Conservation (phyloP, 2,888 invertebrate species). For the Aethes cnicana region DNA sequence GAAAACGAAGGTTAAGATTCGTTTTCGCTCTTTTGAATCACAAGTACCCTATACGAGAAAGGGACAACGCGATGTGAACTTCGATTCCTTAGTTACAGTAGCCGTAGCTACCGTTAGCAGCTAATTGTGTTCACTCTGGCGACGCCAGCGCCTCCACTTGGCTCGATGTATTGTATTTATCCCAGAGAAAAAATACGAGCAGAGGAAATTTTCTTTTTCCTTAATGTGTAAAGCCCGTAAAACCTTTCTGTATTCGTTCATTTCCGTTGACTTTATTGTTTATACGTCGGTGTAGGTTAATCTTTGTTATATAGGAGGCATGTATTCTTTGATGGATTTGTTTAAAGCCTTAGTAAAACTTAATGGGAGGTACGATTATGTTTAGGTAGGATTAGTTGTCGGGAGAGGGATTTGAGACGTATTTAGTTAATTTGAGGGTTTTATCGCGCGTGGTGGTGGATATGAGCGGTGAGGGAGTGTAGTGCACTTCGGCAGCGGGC, state of each 20-base stretch:
- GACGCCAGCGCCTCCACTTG: slow-evolving; percentile 17
- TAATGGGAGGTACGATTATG: slow-evolving; percentile 26
- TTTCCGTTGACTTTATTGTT: slow-evolving; percentile 24
- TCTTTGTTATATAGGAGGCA: background rate
- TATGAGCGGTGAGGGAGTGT: slow-evolving; percentile 61
- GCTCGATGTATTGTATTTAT: slow-evolving; percentile 27
- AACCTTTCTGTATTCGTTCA: slow-evolving; percentile 21
- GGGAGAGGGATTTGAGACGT: slow-evolving; percentile 24
- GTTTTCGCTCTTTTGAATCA: too few species aligned
- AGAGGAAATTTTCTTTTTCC: slow-evolving; percentile 24
- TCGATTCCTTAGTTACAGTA: too few species aligned
- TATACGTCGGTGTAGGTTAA: slow-evolving; percentile 17
- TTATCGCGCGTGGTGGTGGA: slow-evolving; percentile 32
- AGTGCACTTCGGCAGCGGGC: slow-evolving; percentile 68
- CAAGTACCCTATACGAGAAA: too few species aligned
- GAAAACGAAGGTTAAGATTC: too few species aligned
- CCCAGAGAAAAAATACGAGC: slow-evolving; percentile 21
- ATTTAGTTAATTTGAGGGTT: slow-evolving; percentile 27
- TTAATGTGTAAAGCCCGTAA: slow-evolving; percentile 27
- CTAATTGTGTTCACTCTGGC: slow-evolving; percentile 26
- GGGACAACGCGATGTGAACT: too few species aligned
- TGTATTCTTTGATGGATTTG: slow-evolving; percentile 1
- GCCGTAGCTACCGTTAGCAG: background rate
- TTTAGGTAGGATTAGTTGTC: slow-evolving; percentile 27
- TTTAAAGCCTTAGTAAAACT: slow-evolving; percentile 24